phyloP scores from a whole-genome alignment of 2,113 vertebrate genomes.

The Sialia sialis region DNA sequence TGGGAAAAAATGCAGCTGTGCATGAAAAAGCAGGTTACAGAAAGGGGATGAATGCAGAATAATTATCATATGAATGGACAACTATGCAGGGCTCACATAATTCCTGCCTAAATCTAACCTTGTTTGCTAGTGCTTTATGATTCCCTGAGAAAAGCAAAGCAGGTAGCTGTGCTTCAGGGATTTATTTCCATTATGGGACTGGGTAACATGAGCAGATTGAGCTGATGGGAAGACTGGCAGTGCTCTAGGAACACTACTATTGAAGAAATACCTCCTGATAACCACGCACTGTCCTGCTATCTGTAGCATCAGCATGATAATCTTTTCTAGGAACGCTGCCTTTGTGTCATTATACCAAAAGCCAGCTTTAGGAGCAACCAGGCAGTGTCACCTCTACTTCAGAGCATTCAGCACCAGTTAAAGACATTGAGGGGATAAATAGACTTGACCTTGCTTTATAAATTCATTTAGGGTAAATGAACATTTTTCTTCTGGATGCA shows the following conservation, averaged over 20 bases:
- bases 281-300: background rate
- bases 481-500: background rate
- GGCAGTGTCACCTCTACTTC: constrained; percentile 28
- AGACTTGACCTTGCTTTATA: background rate
- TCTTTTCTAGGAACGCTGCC: constrained; percentile 64
- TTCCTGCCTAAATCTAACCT: background rate
- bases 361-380: constrained; percentile 25
- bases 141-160: background rate
- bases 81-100: background rate
- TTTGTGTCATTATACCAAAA: constrained; percentile 60
- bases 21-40: background rate
- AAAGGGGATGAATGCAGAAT: background rate
- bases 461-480: background rate
- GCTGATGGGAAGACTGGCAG: background rate
- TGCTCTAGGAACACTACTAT: background rate
- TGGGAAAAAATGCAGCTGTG: background rate
- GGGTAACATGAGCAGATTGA: background rate
- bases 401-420: constrained; percentile 39
- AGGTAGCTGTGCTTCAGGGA: background rate
- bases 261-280: background rate
- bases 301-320: constrained; percentile 64
- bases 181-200: background rate
- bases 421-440: background rate
- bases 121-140: background rate
- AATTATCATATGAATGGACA: background rate